These are phyloP conservation scores for Loris lydekkerianus DNA, from an alignment of 2,797 vertebrate genomes.

Conservation along the genomic window DNA sequence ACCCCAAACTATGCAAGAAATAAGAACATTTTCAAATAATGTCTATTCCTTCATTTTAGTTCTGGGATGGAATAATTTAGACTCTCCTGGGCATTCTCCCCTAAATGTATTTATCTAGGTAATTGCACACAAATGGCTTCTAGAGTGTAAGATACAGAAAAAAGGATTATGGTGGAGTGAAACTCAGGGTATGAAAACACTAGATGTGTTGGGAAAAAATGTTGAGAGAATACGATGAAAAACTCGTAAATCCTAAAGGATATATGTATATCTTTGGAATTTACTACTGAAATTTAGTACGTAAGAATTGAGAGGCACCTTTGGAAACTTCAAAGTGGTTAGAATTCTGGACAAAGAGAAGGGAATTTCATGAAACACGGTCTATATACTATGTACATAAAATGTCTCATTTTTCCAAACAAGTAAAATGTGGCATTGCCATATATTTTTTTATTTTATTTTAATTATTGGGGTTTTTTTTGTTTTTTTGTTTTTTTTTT, in stretches of 20 bases:
- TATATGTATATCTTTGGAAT: not conserved
- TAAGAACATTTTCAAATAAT: slow-evolving; percentile 21
- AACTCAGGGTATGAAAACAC: not conserved
- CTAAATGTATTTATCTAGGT: not conserved
- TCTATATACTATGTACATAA: not conserved
- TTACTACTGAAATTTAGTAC: not conserved
- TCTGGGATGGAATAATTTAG: slow-evolving; percentile 11
- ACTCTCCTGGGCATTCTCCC: not conserved
- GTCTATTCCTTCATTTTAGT: slow-evolving; percentile 13
- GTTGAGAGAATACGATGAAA: not conserved
- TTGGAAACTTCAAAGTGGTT: not conserved
- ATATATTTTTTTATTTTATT: not conserved
- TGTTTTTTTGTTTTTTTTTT: too few species aligned
- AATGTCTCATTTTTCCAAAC: not conserved
- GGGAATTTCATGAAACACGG: not conserved
- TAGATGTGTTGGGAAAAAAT: not conserved
- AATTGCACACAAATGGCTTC: not conserved
- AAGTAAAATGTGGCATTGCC: not conserved
- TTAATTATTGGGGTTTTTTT: too few species aligned
- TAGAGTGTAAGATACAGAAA: not conserved
- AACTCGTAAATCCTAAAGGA: not conserved
- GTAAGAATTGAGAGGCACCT: not conserved
- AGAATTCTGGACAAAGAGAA: not conserved
- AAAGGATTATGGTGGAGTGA: not conserved
- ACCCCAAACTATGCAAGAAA: not conserved